A percentile compares a stretch with the other conserved stretches of the same genome.
Conservation (phyloP, 2,113 vertebrate species). For the Nannospalax galili region DNA sequence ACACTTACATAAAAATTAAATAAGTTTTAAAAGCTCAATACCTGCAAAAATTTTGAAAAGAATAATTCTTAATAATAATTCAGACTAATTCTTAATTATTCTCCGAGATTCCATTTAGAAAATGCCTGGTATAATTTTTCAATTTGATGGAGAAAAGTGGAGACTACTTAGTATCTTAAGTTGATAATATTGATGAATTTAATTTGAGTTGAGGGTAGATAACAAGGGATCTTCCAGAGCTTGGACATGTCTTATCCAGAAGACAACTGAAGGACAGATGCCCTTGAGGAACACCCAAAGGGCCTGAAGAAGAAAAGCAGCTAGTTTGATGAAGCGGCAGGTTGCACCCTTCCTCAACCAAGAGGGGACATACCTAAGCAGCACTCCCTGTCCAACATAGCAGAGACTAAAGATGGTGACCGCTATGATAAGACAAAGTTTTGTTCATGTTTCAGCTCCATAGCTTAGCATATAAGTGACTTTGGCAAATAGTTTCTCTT, state of each 20-base stretch:
- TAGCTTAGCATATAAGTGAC: neutral
- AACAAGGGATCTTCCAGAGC: neutral
- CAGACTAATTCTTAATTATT: neutral
- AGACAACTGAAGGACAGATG: neutral
- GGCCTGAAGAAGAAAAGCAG: too few relatives aligned
- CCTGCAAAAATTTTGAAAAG: neutral
- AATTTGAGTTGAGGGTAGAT: neutral
- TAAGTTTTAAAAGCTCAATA: neutral
- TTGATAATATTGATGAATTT: neutral
- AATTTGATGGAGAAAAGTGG: neutral
- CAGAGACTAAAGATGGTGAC: neutral
- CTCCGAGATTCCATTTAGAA: neutral
- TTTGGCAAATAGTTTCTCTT: neutral
- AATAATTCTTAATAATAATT: neutral
- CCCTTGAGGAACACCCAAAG: neutral
- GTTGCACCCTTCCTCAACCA: neutral
- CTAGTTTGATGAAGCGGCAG: neutral
- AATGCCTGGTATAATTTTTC: neutral
- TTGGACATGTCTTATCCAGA: neutral
- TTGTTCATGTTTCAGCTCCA: neutral
- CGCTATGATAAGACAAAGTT: neutral
- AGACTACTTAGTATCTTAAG: neutral
- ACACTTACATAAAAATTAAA: neutral
- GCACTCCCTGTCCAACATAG: accelerated
- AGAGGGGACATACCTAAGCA: neutral